phyloP scores from a whole-genome alignment of 1,140 invertebrate genomes.

The Gryon sp. region DNA sequence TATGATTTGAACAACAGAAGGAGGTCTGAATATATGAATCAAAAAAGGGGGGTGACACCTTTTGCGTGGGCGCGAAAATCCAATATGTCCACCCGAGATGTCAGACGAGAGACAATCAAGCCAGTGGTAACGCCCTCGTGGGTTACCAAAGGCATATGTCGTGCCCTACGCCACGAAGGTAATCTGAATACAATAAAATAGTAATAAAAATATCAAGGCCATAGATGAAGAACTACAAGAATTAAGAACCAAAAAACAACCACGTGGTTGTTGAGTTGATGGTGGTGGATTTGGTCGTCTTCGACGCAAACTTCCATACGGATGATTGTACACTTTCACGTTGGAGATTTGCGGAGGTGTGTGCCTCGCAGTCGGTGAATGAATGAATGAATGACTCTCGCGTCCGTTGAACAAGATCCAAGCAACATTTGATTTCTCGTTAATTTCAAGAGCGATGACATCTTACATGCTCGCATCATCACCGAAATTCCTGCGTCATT shows the following conservation, averaged over 20 bases:
- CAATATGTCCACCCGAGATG: slow-evolving; percentile 63
- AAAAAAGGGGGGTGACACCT: slow-evolving; percentile 55
- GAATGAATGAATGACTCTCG: slow-evolving; percentile 54
- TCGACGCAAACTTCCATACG: slow-evolving; percentile 30
- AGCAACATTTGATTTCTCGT: slow-evolving; percentile 48
- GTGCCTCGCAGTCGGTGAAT: neutral
- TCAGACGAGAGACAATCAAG: slow-evolving; percentile 63
- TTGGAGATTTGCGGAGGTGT: slow-evolving; percentile 48
- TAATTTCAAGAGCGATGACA: slow-evolving; percentile 59
- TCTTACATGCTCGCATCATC: slow-evolving; percentile 54
- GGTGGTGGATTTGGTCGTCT: too few species aligned
- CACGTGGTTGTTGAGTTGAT: slow-evolving; percentile 29
- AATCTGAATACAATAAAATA: slow-evolving; percentile 66
- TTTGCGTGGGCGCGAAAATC: slow-evolving; percentile 54
- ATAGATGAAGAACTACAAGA: slow-evolving; percentile 25
- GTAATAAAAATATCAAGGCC: slow-evolving; percentile 63
- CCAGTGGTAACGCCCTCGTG: slow-evolving; percentile 59
- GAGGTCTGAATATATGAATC: slow-evolving; percentile 52
- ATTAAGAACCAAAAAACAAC: slow-evolving; percentile 44
- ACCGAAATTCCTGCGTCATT: slow-evolving; percentile 60
- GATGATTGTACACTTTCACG: slow-evolving; percentile 56
- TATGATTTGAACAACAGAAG: slow-evolving; percentile 26
- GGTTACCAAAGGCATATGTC: slow-evolving; percentile 58
- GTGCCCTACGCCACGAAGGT: slow-evolving; percentile 48
- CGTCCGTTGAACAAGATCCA: slow-evolving; percentile 17